Conservation (phyloP, 2,888 invertebrate genomes). For the Priocnemis perturbator region DNA sequence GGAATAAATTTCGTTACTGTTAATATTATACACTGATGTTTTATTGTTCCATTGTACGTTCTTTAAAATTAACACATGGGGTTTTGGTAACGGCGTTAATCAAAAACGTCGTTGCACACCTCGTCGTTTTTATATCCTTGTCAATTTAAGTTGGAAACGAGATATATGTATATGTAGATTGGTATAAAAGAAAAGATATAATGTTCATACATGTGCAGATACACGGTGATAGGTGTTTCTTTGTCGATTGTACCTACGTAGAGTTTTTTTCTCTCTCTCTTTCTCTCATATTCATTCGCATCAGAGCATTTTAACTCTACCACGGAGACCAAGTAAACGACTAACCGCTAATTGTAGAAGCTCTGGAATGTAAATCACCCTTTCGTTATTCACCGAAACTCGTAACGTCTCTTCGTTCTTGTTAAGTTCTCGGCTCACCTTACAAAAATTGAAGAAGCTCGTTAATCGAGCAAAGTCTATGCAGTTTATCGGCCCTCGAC, state of each 20-base stretch:
- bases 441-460: no score
- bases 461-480: conserved; percentile 3
- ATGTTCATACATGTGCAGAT: conserved; percentile 27
- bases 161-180: no score
- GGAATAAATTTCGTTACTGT: conserved; percentile 65
- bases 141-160: conserved; percentile 37
- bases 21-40: conserved; percentile 58
- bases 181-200: conserved; percentile 36
- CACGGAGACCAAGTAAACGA: no score
- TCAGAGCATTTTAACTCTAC: no score
- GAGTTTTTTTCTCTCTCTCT: no score
- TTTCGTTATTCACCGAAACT: no score
- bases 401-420: no score
- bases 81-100: conserved; percentile 29
- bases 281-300: no score
- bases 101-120: conserved; percentile 16
- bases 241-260: conserved; percentile 13
- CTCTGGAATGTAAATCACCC: no score
- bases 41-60: conserved; percentile 53
- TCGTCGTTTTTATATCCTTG: conserved; percentile 18
- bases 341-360: no score
- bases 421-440: no score
- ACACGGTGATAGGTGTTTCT: conserved; percentile 34
- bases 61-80: conserved; percentile 29
- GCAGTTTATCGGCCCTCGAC: conserved; percentile 73